Base-by-base conservation (phyloP, 2,888 invertebrate genomes). In the Macaria liturata region DNA sequence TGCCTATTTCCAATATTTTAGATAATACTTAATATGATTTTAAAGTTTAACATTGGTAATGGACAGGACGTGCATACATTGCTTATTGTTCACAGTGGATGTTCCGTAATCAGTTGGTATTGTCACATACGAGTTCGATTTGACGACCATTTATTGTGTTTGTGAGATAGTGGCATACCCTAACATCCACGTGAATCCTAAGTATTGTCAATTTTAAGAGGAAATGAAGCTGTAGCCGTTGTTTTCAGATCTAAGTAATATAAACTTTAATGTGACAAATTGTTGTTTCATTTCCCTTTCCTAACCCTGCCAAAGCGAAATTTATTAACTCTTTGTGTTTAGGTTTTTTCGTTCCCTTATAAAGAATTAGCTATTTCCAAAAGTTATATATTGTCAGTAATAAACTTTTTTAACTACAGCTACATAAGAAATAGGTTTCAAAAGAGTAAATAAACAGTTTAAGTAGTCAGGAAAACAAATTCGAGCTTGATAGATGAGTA, bases 201-300 rank as follows among this genome's bases (percentile, higher is more conserved):
- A 20, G 45, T 50, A 50, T 55, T 40, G 39, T 39, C 52, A 56
- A 42, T 57, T 34, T 65, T 30, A 65, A 62, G 64, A 65, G 54
- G 47, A 61, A 63, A 50, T 47, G 58, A 50, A 60, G 71, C 78
- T 76, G 79, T 82, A 78, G 78, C 83, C 72, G 75, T 82, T 81
- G 82, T 79, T 70, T 59, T 81, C 87, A 85, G 88, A 84, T 91
- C 91, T 90, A 81, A 82, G 83, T 88, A 78, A 89, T 89, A 91
- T 91, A 91, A 89, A 87, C 20, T 84, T 89, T 90, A 88, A 86
- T 91, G 91, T 91, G 84, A 86, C 76, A 72, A 67, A 85, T 81
- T 82, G 84, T 91, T 86, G 91, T 91, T 91, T 91, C 62, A 91
- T 90, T 91, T 88, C 54, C 61, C 61, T 59, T 32, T 31, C 20